Evolutionary conservation across 2,888 invertebrate genomes (phyloP).

Genomic region (Synanthedon andrenaeformis): DNA sequence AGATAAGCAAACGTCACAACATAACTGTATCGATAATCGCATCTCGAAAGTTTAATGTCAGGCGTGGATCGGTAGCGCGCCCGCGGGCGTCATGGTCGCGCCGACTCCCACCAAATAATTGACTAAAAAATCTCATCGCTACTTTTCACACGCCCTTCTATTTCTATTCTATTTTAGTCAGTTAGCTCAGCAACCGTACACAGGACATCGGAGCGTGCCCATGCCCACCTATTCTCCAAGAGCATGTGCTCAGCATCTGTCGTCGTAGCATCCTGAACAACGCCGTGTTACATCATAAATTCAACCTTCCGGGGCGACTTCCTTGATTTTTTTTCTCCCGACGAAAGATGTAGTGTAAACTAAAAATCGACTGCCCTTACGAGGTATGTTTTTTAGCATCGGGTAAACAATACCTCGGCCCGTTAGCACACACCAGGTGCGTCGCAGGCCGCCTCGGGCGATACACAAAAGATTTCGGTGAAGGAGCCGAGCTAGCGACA

Average conservation of each 20-base stretch:
- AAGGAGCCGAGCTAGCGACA: conserved; percentile 47
- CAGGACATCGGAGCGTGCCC: conserved; percentile 48
- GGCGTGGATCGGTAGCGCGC: conserved; percentile 40
- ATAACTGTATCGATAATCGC: conserved; percentile 60
- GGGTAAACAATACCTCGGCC: conserved; percentile 49
- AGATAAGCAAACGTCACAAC: conserved; percentile 56
- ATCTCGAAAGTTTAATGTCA: conserved; percentile 50
- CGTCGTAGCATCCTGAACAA: conserved; percentile 49
- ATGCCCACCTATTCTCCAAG: conserved; percentile 45
- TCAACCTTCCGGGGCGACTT: conserved; percentile 61
- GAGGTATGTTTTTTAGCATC: conserved; percentile 50
- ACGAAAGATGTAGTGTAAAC: conserved; percentile 66
- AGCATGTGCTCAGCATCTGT: conserved; percentile 65
- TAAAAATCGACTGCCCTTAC: conserved; percentile 48
- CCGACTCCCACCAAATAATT: conserved; percentile 36
- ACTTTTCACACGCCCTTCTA: conserved; percentile 51
- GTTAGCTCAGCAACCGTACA: conserved; percentile 36
- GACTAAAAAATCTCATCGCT: conserved; percentile 43
- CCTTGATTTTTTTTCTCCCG: conserved; percentile 58
- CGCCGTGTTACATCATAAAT: conserved; percentile 60
- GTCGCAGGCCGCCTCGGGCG: conserved; percentile 39
- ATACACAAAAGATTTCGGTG: conserved; percentile 61
- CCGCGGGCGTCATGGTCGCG: conserved; percentile 16
- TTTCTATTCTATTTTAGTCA: conserved; percentile 4
- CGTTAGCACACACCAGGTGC: conserved; percentile 53